Evolutionary conservation across 2,797 vertebrate species (phyloP).

Genomic region (Crotalus adamanteus): DNA sequence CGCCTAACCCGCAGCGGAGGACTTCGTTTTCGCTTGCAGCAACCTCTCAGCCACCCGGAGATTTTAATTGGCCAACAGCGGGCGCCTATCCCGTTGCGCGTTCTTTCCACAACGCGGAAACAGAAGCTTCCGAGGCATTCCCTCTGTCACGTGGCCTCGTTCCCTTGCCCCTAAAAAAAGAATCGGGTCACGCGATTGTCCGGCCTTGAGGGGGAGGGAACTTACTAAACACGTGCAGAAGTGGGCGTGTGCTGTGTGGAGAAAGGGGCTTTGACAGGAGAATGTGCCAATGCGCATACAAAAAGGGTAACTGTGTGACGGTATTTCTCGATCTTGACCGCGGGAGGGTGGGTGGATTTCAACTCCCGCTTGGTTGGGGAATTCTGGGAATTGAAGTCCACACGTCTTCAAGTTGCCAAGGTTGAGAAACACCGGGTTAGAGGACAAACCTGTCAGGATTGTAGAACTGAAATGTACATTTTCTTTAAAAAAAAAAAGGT

Average conservation of each 20-base stretch:
- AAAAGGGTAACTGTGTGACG: too few relatives aligned
- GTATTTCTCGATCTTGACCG: not conserved
- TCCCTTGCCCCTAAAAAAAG: too few relatives aligned
- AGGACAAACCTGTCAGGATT: not conserved
- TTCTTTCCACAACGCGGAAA: not conserved
- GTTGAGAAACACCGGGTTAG: not conserved
- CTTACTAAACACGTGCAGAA: not conserved
- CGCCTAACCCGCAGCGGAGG: not conserved
- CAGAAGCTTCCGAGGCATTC: too few relatives aligned
- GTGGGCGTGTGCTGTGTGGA: not conserved
- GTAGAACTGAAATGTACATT: not conserved
- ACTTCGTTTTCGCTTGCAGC: not conserved
- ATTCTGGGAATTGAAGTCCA: not conserved
- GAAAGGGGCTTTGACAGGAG: not conserved
- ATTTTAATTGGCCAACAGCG: not conserved
- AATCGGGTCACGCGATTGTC: not conserved
- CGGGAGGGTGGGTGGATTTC: not conserved
- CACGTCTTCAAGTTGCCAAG: not conserved
- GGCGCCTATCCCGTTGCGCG: not conserved
- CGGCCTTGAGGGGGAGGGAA: not conserved
- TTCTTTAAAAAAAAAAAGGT: not conserved
- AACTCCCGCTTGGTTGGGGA: not conserved
- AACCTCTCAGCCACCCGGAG: not conserved
- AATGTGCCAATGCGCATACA: not conserved
- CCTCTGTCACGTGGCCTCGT: not conserved